Evolutionary conservation across 2,888 invertebrate species (phyloP).

Genomic region (Lottia scabra): DNA sequence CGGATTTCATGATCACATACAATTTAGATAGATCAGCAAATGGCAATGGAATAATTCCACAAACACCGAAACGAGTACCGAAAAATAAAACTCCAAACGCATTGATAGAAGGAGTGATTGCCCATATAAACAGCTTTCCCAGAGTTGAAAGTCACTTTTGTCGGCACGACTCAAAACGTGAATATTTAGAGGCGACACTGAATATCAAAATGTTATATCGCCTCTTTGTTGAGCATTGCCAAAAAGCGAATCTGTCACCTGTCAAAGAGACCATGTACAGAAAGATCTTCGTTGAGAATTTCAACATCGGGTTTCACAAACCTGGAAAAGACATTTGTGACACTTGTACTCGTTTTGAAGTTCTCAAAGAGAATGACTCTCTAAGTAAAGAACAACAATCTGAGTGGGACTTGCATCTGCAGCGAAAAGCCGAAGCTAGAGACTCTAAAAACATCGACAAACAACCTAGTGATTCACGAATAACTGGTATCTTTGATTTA

Average conservation of each 20-base stretch:
- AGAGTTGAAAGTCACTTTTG: constrained; percentile 1
- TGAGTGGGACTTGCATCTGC: not conserved
- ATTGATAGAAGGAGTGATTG: too few species aligned
- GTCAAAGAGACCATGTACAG: not conserved
- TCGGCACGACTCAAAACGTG: not conserved
- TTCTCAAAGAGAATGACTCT: not conserved
- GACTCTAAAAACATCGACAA: not conserved
- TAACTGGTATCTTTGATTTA: not conserved
- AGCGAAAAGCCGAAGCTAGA: not conserved
- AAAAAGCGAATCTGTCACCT: too few species aligned
- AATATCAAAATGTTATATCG: too few species aligned
- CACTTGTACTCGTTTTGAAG: not conserved
- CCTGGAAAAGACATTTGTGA: too few species aligned
- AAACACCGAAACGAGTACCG: not conserved
- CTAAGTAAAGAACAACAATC: not conserved
- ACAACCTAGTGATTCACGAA: too few species aligned
- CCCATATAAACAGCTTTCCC: not conserved
- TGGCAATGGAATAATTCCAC: not conserved
- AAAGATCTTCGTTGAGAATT: too few species aligned
- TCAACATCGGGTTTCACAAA: too few species aligned
- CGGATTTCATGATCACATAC: not conserved
- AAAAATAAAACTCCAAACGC: not conserved
- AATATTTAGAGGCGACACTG: not conserved
- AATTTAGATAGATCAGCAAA: not conserved
- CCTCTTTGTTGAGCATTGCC: too few species aligned